These are phyloP conservation scores for Cyanoliseus patagonus DNA, from an alignment of 2,113 vertebrate species.

Conservation along the genomic window DNA sequence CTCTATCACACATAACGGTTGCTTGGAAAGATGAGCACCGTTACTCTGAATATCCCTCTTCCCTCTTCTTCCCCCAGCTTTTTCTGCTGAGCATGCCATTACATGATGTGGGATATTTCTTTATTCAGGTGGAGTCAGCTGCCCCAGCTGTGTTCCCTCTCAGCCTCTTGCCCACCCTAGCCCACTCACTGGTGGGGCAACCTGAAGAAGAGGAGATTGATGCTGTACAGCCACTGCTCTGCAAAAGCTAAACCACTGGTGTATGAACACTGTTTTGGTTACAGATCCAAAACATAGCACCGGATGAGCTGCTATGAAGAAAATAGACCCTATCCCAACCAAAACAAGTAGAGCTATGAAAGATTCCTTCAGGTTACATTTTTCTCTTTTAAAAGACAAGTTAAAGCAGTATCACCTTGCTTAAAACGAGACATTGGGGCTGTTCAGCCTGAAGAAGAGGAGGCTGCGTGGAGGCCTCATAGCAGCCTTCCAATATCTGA, in stretches of 20 bases:
- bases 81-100: background rate
- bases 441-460: no score
- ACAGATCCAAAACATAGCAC: background rate
- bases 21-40: background rate
- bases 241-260: background rate
- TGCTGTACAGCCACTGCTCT: background rate
- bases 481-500: no score
- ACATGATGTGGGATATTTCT: background rate
- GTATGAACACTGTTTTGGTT: background rate
- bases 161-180: background rate
- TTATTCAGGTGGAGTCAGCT: background rate
- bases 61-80: background rate
- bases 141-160: background rate
- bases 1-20: accelerated
- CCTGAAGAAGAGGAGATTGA: background rate
- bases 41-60: background rate
- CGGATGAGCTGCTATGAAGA: accelerated
- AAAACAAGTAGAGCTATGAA: background rate
- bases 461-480: no score
- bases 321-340: background rate
- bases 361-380: background rate
- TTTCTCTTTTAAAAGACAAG: background rate
- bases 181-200: accelerated
- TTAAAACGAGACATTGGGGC: background rate
- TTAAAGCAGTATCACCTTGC: background rate